Percentiles rank a stretch among this genome's conserved stretches.
phyloP scores from a whole-genome alignment of 2,888 invertebrate species.

The Chouioia cunea region DNA sequence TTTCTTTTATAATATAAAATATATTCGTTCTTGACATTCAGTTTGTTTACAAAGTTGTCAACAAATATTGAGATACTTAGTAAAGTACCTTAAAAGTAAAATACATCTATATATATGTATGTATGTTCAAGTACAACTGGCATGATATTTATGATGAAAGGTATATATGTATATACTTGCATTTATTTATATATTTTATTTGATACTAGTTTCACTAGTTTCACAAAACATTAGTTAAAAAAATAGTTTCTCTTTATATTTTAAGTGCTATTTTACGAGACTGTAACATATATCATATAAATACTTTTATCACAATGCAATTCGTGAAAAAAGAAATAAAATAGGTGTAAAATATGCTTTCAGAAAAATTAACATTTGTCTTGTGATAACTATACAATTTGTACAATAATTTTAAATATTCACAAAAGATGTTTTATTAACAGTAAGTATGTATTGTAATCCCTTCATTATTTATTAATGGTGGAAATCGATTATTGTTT shows the following conservation, averaged over 20 bases:
- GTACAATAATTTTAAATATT: slow-evolving; percentile 26
- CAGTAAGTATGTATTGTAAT: slow-evolving; percentile 20
- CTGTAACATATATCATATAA: not conserved
- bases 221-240: not conserved
- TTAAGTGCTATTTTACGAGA: slow-evolving; percentile 4
- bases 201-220: not conserved
- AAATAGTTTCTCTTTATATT: slow-evolving; percentile 2
- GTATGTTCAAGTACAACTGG: slow-evolving; percentile 35
- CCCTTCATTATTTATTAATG: not conserved
- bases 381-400: slow-evolving; percentile 26
- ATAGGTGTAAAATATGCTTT: too few relatives aligned
- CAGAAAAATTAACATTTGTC: not conserved
- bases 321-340: slow-evolving; percentile 2
- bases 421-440: slow-evolving; percentile 30
- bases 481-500: slow-evolving; percentile 15
- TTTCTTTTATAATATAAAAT: too few relatives aligned
- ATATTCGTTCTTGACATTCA: too few relatives aligned
- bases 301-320: not conserved
- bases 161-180: slow-evolving; percentile 13
- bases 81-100: too few relatives aligned
- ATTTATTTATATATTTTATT: slow-evolving; percentile 5
- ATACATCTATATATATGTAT: too few relatives aligned
- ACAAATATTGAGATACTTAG: too few relatives aligned
- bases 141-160: slow-evolving; percentile 15
- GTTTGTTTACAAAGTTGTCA: too few relatives aligned